Conservation (phyloP, 2,113 vertebrate species). For the Crotalus helleri region DNA sequence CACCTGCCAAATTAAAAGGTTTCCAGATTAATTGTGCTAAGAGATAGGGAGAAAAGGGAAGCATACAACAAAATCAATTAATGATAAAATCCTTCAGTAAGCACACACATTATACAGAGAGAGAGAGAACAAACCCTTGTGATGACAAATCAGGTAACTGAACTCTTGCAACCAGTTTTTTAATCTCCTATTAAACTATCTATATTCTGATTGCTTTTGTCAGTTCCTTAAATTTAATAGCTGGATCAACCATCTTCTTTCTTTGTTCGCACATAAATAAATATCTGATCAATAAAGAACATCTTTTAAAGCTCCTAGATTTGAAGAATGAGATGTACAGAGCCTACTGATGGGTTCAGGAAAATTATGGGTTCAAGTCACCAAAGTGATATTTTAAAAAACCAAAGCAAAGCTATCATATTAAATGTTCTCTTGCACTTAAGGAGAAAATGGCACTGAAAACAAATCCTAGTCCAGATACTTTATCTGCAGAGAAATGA, state of each 20-base stretch:
- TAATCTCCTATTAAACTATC: conserved; percentile 60
- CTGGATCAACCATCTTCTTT: conserved; percentile 36
- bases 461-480: background rate
- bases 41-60: conserved; percentile 23
- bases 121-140: conserved; percentile 22
- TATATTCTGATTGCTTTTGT: conserved; percentile 64
- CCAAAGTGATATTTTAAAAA: background rate
- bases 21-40: background rate
- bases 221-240: conserved; percentile 62
- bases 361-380: conserved; percentile 13
- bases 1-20: background rate
- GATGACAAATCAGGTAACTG: conserved; percentile 41
- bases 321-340: conserved; percentile 20
- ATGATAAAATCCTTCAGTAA: conserved; percentile 55
- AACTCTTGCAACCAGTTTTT: conserved; percentile 47
- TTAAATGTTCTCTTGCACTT: background rate
- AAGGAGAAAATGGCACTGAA: background rate
- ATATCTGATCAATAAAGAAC: conserved; percentile 43
- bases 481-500: background rate
- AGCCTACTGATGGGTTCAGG: background rate
- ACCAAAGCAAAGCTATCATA: background rate
- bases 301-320: conserved; percentile 41
- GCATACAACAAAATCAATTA: conserved; percentile 60
- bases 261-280: conserved; percentile 49
- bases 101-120: background rate